phyloP scores from a whole-genome alignment of 1,140 invertebrate genomes.

The Neocloeon triangulifer region DNA sequence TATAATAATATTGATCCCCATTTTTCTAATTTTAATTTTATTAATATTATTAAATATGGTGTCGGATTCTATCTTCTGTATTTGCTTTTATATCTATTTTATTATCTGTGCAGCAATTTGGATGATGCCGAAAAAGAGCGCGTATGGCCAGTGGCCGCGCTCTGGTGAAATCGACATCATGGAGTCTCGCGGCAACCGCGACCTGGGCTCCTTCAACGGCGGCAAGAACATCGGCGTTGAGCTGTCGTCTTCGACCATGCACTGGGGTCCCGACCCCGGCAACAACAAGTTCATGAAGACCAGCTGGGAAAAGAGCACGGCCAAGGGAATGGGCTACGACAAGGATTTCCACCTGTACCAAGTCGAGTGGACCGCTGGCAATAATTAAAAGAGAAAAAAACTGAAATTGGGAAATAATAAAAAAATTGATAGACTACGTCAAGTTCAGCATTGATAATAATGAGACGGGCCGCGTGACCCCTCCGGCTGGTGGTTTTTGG shows the following conservation, averaged over 20 bases:
- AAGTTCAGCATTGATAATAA: conserved; percentile 13
- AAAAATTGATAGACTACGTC: conserved; percentile 17
- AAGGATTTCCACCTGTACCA: conserved; percentile 34
- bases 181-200: conserved; percentile 34
- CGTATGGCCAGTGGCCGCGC: conserved; percentile 27
- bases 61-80: too few species aligned
- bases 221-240: too few species aligned
- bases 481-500: conserved; percentile 21
- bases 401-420: too few species aligned
- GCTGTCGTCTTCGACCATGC: too few species aligned
- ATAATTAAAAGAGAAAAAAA: too few species aligned
- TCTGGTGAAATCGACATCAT: conserved; percentile 28
- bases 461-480: conserved; percentile 14
- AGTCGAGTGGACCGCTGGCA: conserved; percentile 32
- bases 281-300: too few species aligned
- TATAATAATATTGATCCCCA: too few species aligned
- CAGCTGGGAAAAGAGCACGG: conserved; percentile 1
- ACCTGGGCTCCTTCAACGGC: too few species aligned
- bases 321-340: conserved; percentile 5
- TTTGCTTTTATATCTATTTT: too few species aligned
- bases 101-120: conserved; percentile 23
- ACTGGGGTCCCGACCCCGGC: too few species aligned
- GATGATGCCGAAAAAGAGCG: conserved; percentile 28
- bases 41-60: too few species aligned
- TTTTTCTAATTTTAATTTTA: too few species aligned